Evolutionary conservation across 1,140 invertebrate genomes (phyloP).

Genomic region (Xylocopa sonorina): DNA sequence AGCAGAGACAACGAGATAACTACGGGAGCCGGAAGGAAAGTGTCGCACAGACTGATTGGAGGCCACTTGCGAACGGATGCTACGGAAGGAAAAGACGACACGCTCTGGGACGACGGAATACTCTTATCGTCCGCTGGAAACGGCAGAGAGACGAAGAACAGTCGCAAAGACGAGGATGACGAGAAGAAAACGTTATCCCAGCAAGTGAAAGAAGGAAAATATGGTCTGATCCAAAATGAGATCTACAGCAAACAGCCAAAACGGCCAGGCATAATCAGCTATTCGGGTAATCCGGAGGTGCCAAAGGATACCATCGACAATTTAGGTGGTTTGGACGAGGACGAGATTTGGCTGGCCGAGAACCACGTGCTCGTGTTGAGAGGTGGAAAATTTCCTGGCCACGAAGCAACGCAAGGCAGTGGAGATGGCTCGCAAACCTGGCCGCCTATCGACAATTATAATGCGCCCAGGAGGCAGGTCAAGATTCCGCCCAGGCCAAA

Average conservation of each 20-base stretch:
- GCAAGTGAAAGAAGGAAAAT: conserved; percentile 94
- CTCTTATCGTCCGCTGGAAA: conserved; percentile 86
- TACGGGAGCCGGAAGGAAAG: conserved; percentile 66
- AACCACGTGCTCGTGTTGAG: conserved; percentile 92
- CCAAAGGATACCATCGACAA: conserved; percentile 89
- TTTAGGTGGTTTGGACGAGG: conserved; percentile 90
- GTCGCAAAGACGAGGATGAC: conserved; percentile 85
- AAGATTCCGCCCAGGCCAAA: conserved; percentile 88
- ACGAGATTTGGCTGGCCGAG: conserved; percentile 95
- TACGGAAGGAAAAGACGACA: conserved; percentile 67
- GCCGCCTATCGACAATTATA: conserved; percentile 91
- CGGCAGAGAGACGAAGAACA: conserved; percentile 82
- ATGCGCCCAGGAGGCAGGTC: conserved; percentile 90
- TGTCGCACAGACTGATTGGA: conserved; percentile 83
- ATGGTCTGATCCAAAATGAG: conserved; percentile 93
- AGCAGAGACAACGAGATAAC: conserved; percentile 61
- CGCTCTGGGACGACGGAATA: conserved; percentile 86
- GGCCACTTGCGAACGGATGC: conserved; percentile 82
- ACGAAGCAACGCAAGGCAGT: conserved; percentile 71
- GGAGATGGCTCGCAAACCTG: conserved; percentile 83
- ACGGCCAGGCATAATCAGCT: conserved; percentile 91
- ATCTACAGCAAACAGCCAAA: conserved; percentile 86
- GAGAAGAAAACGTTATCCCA: conserved; percentile 91
- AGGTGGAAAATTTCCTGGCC: conserved; percentile 87
- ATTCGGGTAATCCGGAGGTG: conserved; percentile 89